These are phyloP conservation scores for Istiophorus platypterus DNA, from an alignment of 2,113 vertebrate genomes.

Conservation along the genomic window DNA sequence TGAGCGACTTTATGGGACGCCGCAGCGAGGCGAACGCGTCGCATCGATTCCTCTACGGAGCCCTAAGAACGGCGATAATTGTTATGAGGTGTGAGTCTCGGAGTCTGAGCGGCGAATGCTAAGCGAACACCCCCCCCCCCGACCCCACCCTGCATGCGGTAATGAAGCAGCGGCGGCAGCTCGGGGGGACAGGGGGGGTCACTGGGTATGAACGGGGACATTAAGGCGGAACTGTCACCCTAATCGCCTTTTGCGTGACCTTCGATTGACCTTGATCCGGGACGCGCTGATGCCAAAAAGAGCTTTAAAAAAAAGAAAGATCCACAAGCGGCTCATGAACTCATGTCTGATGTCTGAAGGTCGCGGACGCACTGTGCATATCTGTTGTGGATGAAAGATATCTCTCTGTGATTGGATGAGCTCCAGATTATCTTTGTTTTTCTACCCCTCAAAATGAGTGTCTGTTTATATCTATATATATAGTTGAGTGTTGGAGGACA, in stretches of 20 bases:
- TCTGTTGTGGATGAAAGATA: constrained; percentile 31
- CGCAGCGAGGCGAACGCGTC: constrained; percentile 8
- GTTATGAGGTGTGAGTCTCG: constrained; percentile 31
- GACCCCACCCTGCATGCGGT: too few relatives aligned
- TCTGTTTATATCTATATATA: not conserved
- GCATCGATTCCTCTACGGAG: constrained; percentile 39
- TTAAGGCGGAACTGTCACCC: not conserved
- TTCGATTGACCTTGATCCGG: constrained; percentile 18
- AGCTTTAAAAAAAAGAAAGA: not conserved
- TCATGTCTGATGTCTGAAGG: constrained; percentile 47
- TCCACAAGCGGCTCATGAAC: constrained; percentile 7
- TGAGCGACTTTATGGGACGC: constrained; percentile 37
- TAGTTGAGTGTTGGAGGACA: not conserved
- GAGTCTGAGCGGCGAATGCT: constrained; percentile 11
- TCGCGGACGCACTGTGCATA: constrained; percentile 31
- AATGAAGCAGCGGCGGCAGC: too few relatives aligned
- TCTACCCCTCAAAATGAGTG: not conserved
- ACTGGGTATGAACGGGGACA: not conserved
- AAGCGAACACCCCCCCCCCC: not conserved
- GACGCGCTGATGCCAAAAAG: constrained; percentile 21
- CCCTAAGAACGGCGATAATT: constrained; percentile 46
- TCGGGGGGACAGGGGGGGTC: too few relatives aligned
- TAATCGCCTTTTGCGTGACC: constrained; percentile 16
- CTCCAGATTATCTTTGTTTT: constrained; percentile 31
- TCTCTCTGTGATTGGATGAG: constrained; percentile 42